Base-by-base conservation (phyloP, 2,797 vertebrate species). In the Xenentodon cancila region DNA sequence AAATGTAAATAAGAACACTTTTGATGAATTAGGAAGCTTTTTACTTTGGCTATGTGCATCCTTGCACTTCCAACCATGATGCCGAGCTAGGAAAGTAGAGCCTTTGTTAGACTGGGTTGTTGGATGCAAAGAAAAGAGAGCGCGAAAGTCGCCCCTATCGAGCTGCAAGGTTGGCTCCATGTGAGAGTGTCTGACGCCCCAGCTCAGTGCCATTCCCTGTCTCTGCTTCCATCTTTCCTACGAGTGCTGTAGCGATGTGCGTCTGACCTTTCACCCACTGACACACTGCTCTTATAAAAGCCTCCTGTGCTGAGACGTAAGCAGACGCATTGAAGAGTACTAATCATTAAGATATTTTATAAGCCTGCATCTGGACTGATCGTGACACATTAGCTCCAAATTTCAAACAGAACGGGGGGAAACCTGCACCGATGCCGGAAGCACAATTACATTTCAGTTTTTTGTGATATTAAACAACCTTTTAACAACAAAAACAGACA, bases 231-330 rank as follows among this genome's bases (percentile, higher is more conserved):
- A 19, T 17, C 55, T 25, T 18, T 54, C 54, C 20, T 17, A 12
- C 56, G 9, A 53, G 52, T 56, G 32, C 13, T 53, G 1, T 52
- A 47, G 44, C 55, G 56, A 30, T 47, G 44, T 59, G 60, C 32
- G 32, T 44, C 45, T 81, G 80, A 90, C 86, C 82, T 88, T 87
- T 89, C 60, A 73, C 84, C 79, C 67, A 91, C 74, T 90, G 73
- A 80, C 81, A 82, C 69, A 82, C 61, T 85, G 63, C 27, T 68
- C 68, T 64, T 53, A 61, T 34, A 69, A 83, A 59, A 80, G 37
- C 45, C 25, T 70, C 69, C 59, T 62, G 71, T 56, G 21, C 19
- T 25, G 19, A 43, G 49, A 61, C 53, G 73, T 42, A 65, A 68
- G 71, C 43, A 82, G 0, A 68, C 19, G 42, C 40, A 59, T 25